Evolutionary conservation across 2,888 invertebrate species (phyloP), one percentile per base, ranked within the genome.

Genomic region (Scaptomyza tumidula): DNA sequence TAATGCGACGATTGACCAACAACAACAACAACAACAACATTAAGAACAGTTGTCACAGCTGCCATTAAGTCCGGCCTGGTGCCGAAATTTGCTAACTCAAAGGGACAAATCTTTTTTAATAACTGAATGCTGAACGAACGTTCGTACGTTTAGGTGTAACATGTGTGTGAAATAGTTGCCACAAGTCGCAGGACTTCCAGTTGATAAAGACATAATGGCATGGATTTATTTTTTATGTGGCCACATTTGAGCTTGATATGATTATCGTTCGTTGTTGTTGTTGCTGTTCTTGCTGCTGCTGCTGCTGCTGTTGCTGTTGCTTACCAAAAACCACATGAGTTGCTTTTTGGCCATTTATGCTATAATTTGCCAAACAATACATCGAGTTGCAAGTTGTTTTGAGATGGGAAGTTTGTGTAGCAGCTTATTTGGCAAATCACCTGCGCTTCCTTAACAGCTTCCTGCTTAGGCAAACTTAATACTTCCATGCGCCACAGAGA

Each of bases 181-280:
- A 82, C 82, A 66, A 46, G 52, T n/a, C 54, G 41, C 49, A 48
- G 37, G 37, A 39, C 61, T 48, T 49, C 69, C 79, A 88, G 89
- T 85, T 88, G 87, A 85, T 88, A 85, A 89, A 89, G 89, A 85
- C 85, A 89, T 88, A 87, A 89, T 81, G 77, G 70, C 79, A 70
- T 75, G 71, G 87, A 86, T 80, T 80, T 88, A 84, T 62, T 71
- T 79, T 85, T 78, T 84, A 81, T 85, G 80, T 71, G 64, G 60
- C 70, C 46, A 70, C 88, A 88, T 87, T 87, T 80, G 76, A 63
- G 77, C 71, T 54, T 74, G 72, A 83, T 85, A 78, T 75, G 75
- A 83, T 84, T 78, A 80, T 83, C 63, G 62, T 62, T 49, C 16
- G 57, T 27, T 58, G 63, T 53, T 57, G 58, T 14, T n/a, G 31